Conservation (phyloP, 2,888 invertebrate genomes). For the Pelosia muscerda region DNA sequence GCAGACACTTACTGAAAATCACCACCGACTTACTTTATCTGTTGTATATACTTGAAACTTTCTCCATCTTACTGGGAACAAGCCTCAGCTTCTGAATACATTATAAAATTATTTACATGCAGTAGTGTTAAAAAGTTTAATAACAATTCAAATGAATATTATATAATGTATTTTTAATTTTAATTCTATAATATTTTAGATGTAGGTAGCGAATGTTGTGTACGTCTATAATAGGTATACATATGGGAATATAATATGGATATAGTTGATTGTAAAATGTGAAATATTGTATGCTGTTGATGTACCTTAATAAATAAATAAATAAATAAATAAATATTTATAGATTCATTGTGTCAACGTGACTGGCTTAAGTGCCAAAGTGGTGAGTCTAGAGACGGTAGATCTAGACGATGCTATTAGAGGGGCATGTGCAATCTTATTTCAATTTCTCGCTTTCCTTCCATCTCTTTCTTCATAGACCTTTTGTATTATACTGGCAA, state of each 20-base stretch:
- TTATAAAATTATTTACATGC: slow-evolving; percentile 42
- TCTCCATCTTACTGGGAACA: slow-evolving; percentile 40
- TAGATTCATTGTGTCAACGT: slow-evolving; percentile 86
- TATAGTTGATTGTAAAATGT: too few species aligned
- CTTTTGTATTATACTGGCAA: slow-evolving; percentile 40
- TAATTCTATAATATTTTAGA: too few species aligned
- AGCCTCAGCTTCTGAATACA: slow-evolving; percentile 40
- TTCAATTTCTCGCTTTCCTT: slow-evolving; percentile 64
- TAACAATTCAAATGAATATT: slow-evolving; percentile 62
- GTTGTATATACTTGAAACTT: slow-evolving; percentile 54
- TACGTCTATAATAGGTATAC: too few species aligned
- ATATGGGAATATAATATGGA: too few species aligned
- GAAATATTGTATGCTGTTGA: too few species aligned
- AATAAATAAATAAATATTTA: slow-evolving; percentile 75
- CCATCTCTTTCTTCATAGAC: slow-evolving; percentile 59
- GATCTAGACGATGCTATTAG: slow-evolving; percentile 80
- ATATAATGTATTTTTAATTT: too few species aligned
- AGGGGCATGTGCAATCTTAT: slow-evolving; percentile 72
- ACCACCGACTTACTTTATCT: slow-evolving; percentile 47
- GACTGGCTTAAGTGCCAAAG: slow-evolving; percentile 85
- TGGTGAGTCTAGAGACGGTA: slow-evolving; percentile 85
- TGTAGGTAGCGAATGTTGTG: too few species aligned
- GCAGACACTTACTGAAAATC: slow-evolving; percentile 34
- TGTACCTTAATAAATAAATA: too few species aligned
- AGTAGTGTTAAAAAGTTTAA: slow-evolving; percentile 46